Conservation (phyloP, 2,113 vertebrate genomes). For the Oreotrochilus melanogaster region DNA sequence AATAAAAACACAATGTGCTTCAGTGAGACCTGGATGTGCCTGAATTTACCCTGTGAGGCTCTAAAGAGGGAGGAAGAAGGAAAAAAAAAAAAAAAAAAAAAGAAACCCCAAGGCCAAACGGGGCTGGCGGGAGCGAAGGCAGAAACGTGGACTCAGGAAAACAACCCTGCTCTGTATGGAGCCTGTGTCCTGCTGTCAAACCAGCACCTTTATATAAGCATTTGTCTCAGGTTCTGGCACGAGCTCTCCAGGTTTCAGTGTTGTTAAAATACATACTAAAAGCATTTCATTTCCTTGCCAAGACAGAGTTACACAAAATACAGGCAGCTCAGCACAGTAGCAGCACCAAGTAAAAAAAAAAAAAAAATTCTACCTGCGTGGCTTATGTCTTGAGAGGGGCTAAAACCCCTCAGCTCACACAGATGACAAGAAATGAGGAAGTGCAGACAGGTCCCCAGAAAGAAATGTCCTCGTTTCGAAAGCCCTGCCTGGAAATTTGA, state of each 20-base stretch:
- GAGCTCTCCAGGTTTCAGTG: neutral
- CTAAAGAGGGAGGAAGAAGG: neutral
- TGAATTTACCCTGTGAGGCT: neutral
- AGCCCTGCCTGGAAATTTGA: neutral
- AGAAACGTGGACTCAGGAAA: neutral
- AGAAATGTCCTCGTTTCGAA: rapidly evolving
- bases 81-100: too few relatives aligned
- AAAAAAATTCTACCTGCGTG: neutral
- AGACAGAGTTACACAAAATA: neutral
- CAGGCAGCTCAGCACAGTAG: neutral
- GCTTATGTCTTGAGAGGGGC: rapidly evolving
- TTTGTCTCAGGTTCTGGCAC: neutral
- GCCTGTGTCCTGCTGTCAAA: neutral
- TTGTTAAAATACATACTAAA: neutral
- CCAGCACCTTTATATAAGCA: neutral
- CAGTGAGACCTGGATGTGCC: neutral
- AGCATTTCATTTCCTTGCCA: neutral
- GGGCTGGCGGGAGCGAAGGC: neutral
- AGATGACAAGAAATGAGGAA: neutral
- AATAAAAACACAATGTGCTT: neutral
- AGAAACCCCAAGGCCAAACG: neutral
- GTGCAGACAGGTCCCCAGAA: neutral
- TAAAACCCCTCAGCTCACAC: neutral
- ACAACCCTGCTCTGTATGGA: neutral
- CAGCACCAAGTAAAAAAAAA: neutral